phyloP scores from a whole-genome alignment of 2,888 invertebrate species.

The Agrochola lychnidis region DNA sequence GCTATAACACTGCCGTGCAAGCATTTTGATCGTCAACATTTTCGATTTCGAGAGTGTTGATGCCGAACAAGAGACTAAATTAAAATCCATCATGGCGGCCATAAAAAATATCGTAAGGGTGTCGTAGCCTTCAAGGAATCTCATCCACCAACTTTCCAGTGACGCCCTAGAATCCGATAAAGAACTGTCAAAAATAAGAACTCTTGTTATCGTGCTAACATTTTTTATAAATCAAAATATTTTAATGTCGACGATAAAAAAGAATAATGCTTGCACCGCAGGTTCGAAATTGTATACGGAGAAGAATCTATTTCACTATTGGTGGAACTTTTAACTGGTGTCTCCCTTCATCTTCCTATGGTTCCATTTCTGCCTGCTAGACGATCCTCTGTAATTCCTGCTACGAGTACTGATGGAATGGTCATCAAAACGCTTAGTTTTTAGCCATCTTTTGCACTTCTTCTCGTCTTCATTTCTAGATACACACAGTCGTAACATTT shows the following conservation, averaged over 20 bases:
- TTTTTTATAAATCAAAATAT: neutral
- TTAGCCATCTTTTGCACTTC: neutral
- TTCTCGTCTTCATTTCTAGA: neutral
- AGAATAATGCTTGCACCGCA: neutral
- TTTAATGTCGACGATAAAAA: neutral
- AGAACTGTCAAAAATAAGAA: neutral
- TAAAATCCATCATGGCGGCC: neutral
- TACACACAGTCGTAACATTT: slow-evolving; percentile 10
- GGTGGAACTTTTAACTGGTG: neutral
- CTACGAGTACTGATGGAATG: neutral
- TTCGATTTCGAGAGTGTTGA: neutral
- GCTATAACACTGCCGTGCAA: neutral
- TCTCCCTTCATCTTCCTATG: neutral
- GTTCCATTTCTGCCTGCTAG: neutral
- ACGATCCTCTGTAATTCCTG: neutral
- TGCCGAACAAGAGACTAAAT: neutral
- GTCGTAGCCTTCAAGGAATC: neutral
- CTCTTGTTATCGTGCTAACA: neutral
- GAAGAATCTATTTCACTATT: neutral
- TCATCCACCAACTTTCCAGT: neutral
- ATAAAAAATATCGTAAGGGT: neutral
- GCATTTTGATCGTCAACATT: neutral
- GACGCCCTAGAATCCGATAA: too few relatives aligned
- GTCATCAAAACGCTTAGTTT: neutral
- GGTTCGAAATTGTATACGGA: neutral